Conservation (phyloP, 2,888 invertebrate species). For the Coecobrya sp. region DNA sequence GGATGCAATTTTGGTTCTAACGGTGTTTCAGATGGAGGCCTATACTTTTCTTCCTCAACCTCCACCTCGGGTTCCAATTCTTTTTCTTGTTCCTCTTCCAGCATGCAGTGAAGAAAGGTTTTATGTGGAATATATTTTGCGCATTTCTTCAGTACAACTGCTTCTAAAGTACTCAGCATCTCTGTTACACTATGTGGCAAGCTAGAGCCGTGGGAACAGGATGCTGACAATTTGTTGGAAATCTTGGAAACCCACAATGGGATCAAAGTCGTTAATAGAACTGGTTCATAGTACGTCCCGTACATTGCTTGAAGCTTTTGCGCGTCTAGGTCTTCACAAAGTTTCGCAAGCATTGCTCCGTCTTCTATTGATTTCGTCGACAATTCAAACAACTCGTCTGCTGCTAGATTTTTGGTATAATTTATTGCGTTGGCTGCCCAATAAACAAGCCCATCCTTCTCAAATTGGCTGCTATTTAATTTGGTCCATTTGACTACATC, state of each 20-base stretch:
- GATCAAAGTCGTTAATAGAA: too few species aligned
- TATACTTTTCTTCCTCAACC: constrained; percentile 8
- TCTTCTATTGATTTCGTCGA: background rate
- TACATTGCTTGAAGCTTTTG: constrained; percentile 19
- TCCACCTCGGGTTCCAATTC: constrained; percentile 67
- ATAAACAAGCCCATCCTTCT: constrained; percentile 80
- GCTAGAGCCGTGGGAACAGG: too few species aligned
- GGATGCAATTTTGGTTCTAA: background rate
- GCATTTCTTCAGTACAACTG: too few species aligned
- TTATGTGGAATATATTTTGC: constrained; percentile 15
- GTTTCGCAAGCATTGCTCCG: background rate
- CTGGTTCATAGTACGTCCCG: constrained; percentile 18
- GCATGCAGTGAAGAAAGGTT: constrained; percentile 28
- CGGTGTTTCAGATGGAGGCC: constrained; percentile 19
- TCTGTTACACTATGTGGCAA: background rate
- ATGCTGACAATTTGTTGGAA: too few species aligned
- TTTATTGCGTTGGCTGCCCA: constrained; percentile 81
- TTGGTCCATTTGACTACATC: constrained; percentile 78
- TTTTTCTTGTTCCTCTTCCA: constrained; percentile 79
- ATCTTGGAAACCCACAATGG: too few species aligned
- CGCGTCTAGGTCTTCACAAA: constrained; percentile 57
- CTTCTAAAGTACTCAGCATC: too few species aligned
- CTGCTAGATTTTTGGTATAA: constrained; percentile 74
- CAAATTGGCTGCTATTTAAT: constrained; percentile 68
- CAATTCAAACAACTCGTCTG: constrained; percentile 58